Conservation (phyloP, 2,888 invertebrate genomes). For the Eupsilia transversa region DNA sequence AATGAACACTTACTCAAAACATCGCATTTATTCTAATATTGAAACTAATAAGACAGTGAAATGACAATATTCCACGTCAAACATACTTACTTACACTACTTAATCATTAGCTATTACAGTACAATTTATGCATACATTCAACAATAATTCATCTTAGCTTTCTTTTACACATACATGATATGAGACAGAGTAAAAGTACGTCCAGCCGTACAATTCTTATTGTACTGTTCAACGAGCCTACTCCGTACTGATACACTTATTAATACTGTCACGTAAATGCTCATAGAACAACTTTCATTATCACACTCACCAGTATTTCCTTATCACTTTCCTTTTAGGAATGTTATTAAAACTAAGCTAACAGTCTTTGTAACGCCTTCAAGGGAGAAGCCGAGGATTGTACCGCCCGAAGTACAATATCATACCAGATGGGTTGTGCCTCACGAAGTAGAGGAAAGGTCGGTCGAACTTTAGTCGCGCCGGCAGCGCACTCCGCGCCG, state of each 20-base stretch:
- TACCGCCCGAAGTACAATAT: slow-evolving; percentile 97
- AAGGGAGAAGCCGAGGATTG: slow-evolving; percentile 95
- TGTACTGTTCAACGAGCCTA: slow-evolving; percentile 70
- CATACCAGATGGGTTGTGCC: slow-evolving; percentile 97
- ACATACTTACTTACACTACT: slow-evolving; percentile 65
- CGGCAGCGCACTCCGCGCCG: slow-evolving; percentile 91
- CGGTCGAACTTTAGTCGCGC: slow-evolving; percentile 95
- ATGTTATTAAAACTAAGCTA: slow-evolving; percentile 86
- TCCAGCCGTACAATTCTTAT: slow-evolving; percentile 69
- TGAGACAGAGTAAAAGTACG: slow-evolving; percentile 74
- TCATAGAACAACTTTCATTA: slow-evolving; percentile 82
- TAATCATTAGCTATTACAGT: slow-evolving; percentile 73
- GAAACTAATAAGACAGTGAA: slow-evolving; percentile 75
- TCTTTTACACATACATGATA: slow-evolving; percentile 81
- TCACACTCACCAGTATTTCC: slow-evolving; percentile 86
- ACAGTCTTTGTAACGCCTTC: slow-evolving; percentile 86
- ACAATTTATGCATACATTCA: slow-evolving; percentile 77
- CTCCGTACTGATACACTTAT: slow-evolving; percentile 81
- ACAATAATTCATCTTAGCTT: slow-evolving; percentile 73
- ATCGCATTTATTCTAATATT: slow-evolving; percentile 79
- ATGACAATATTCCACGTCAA: slow-evolving; percentile 74
- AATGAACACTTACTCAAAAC: slow-evolving; percentile 66
- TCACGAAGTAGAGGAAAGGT: slow-evolving; percentile 96
- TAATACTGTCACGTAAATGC: slow-evolving; percentile 90
- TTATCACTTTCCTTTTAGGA: slow-evolving; percentile 89